Evolutionary conservation across 1,140 invertebrate species (phyloP).

Genomic region (Centruroides vittatus): DNA sequence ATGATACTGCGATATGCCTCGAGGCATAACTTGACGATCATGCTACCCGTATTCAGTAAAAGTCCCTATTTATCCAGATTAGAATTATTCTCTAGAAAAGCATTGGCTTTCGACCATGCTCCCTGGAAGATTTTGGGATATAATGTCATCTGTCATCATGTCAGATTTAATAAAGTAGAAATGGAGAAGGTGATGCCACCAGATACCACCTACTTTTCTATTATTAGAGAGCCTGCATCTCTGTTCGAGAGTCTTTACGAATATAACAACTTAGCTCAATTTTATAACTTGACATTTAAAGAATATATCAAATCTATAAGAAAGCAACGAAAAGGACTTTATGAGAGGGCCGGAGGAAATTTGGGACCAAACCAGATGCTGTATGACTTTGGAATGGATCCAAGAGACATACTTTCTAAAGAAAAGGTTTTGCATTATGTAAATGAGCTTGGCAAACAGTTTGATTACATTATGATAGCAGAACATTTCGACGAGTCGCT

Average conservation of each 20-base stretch:
- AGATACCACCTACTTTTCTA: slow-evolving; percentile 22
- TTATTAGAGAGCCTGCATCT: slow-evolving; percentile 22
- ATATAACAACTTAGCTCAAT: slow-evolving; percentile 18
- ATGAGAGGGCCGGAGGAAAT: background rate
- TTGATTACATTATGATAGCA: slow-evolving; percentile 37
- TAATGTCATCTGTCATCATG: slow-evolving; percentile 21
- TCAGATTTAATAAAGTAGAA: slow-evolving; percentile 15
- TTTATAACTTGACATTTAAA: slow-evolving; percentile 7
- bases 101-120: background rate
- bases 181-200: slow-evolving; percentile 17
- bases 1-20: slow-evolving; percentile 13
- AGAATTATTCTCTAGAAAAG: background rate
- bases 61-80: background rate
- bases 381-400: slow-evolving; percentile 27
- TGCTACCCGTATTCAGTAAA: background rate
- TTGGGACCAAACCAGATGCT: slow-evolving; percentile 31
- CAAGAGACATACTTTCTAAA: slow-evolving; percentile 16
- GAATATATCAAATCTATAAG: background rate
- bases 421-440: slow-evolving; percentile 19
- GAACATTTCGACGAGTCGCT: slow-evolving; percentile 40
- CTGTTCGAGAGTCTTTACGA: slow-evolving; percentile 23
- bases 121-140: slow-evolving; percentile 8
- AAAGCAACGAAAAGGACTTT: background rate
- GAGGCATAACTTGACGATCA: background rate
- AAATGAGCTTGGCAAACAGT: slow-evolving; percentile 27